Base-by-base conservation (phyloP, 1,140 invertebrate genomes). In the Geopemphigus sp. region DNA sequence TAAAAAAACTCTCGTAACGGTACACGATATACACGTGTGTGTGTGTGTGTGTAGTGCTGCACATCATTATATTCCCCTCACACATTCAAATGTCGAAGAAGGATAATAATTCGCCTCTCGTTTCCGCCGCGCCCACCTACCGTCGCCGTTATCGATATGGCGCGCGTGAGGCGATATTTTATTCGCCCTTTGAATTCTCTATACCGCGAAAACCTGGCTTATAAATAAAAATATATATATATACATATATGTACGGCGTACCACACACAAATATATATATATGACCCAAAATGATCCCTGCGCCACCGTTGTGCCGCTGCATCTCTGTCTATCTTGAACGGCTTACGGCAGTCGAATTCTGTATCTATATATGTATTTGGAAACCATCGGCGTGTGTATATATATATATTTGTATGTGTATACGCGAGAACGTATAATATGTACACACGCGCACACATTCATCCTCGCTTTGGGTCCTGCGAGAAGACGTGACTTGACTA, bases 51-150 rank as follows among this genome's bases (percentile, higher is more conserved):
- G 17, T 24, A 66, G 15, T 15, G 45, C 24, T 68, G 14, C 24
- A 68, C 32, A 45, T 59, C 59, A 76, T 76, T 57, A 76, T 59
- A 76, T 76, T 76, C 73, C 54, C 22, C 56, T 76, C 73, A 39
- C 73, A 76, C 54, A 45, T 76, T 59, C 73, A 59, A 74, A 76
- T 32, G n/a, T 19, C 73, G 32, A 74, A 74, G 72, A 56, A 76
- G 53, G 56, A 76, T 76, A 76, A 76, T 68, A 68, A 68, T 57
- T 73, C 70, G 53, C 54, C 54, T 24, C 29, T 15, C 17, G 15
- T 8, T 8, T 63, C n/a, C n/a, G n/a, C n/a, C n/a, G n/a, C n/a
- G n/a, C 61, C 26, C 57, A 17, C 14, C n/a, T 1, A 1, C 45
- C 50, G 22, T 12, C 45, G 24, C 39, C 10, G 32, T 17, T 10